Evolutionary conservation across 2,888 invertebrate species (phyloP), one percentile per base, ranked within the genome.

Genomic region (Eupithecia subfuscata): DNA sequence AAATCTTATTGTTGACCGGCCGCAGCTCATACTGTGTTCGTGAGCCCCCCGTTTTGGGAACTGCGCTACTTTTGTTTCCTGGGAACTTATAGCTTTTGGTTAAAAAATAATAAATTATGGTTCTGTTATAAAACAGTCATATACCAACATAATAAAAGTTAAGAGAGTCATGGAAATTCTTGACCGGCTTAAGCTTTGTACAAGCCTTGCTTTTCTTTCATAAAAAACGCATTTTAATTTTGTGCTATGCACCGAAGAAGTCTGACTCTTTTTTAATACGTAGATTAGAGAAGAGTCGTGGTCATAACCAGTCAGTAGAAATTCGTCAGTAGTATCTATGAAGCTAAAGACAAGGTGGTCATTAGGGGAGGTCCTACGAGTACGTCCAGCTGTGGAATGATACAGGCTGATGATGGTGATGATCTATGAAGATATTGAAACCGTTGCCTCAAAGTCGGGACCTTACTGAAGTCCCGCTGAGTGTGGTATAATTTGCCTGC

Each of bases 401-500:
- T 37, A 37, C 2, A 37, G 37, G 37, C 37, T 37, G 37, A 37
- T 37, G 37, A 7, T 37, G 7, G 37, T 37, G 37, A 37, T 37
- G 37, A 37, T 37, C 37, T 37, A 7, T 37, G 7, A 37, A 37
- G 7, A 37, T 37, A 25, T 60, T 14, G 12, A 22, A 25, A 60
- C 12, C 6, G 60, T 60, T 25, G n/a, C 65, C 37, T 37, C 65
- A 18, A 22, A 40, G 65, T 37, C 37, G 16, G n/a, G 65, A 37
- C 65, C 40, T 67, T 40, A 37, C n/a, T 81, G 82, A 83, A 75
- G 78, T 82, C 91, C 91, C 87, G 91, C 91, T 91, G 91, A 79
- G 91, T 84, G 83, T 82, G 82, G 89, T 85, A 89, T 91, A 91
- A 92, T 92, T 92, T 92, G 90, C 89, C 87, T 88, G 82, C 77